Evolutionary conservation across 2,113 vertebrate species (phyloP).

Genomic region (Sylvietta virens): DNA sequence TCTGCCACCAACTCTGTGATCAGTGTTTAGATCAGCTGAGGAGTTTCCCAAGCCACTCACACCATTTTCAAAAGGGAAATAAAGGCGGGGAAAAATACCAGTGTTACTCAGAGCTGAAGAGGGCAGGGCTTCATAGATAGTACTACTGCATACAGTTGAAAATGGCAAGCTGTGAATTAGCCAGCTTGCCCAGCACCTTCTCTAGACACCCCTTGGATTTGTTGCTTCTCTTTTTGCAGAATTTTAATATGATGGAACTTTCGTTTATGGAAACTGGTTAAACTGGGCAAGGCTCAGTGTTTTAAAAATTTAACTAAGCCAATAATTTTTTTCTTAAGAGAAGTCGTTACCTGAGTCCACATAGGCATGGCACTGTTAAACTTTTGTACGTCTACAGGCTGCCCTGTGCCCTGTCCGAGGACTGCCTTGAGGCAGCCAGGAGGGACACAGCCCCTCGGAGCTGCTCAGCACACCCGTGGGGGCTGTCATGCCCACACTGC

Average conservation of each 20-base stretch:
- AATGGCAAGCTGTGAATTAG: not conserved
- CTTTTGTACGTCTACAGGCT: accelerated
- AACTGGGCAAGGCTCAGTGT: accelerated
- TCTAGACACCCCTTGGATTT: not conserved
- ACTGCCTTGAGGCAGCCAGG: accelerated
- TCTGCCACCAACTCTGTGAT: not conserved
- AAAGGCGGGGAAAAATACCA: accelerated
- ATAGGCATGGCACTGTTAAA: not conserved
- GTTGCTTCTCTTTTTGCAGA: not conserved
- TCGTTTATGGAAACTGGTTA: not conserved
- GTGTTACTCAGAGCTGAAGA: not conserved
- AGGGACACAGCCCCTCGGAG: accelerated
- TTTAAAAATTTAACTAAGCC: not conserved
- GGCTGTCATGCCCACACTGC: accelerated
- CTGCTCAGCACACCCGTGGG: accelerated
- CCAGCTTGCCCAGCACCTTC: not conserved
- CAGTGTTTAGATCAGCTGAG: not conserved
- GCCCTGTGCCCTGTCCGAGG: accelerated
- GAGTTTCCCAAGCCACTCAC: not conserved
- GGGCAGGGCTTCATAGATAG: too few species aligned
- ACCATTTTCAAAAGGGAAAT: not conserved
- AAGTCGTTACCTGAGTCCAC: not conserved
- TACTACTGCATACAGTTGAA: accelerated
- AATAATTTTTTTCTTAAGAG: not conserved
- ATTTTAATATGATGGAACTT: not conserved